Evolutionary conservation across 2,113 vertebrate genomes (phyloP), one percentile per base, ranked within the genome.

Genomic region (Paramormyrops kingsleyae): DNA sequence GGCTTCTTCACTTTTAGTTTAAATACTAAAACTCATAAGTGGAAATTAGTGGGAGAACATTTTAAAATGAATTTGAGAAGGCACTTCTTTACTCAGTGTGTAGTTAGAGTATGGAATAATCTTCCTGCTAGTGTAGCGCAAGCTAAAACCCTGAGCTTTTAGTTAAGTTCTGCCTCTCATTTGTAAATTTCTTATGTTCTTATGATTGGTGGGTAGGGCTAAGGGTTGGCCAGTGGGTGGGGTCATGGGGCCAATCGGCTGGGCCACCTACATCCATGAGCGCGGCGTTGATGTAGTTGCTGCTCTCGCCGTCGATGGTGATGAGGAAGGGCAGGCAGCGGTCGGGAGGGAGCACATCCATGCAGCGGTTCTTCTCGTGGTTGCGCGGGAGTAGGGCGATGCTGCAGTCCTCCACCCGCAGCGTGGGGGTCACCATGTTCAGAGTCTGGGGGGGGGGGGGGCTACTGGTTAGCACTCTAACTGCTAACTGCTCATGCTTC

Each of bases 241-340:
- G 49, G 49, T 50, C 49, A 50, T 50, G 49, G 49, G 49, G 49
- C 12, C 49, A 13, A 13, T 50, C 2, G 12, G 49, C 49, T 50
- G 49, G 59, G 24, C 24, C 24, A 90, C 98, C 97, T 95, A 99
- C 99, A 66, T 99, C 99, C 98, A 99, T 99, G 92, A 99, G 97
- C 0, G 99, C 98, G 0, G 98, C 99, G 19, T 99, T 99, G 95
- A 99, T 98, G 96, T 99, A 99, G 94, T 99, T 99, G 95, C 98
- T 99, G 93, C 98, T 99, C 94, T 99, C 99, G 1, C 99, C 99
- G 1, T 99, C 99, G 49, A 99, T 99, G 88, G 99, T 99, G 95
- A 99, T 99, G 90, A 99, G 98, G 93, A 99, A 99, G 42, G 99
- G 99, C 91, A 99, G 97, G 95, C 99, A 99, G 94, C 99, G 97